A percentile compares a stretch with the other conserved stretches of the same genome.
Conservation (phyloP, 2,797 vertebrate genomes). For the Denticeps clupeoides region DNA sequence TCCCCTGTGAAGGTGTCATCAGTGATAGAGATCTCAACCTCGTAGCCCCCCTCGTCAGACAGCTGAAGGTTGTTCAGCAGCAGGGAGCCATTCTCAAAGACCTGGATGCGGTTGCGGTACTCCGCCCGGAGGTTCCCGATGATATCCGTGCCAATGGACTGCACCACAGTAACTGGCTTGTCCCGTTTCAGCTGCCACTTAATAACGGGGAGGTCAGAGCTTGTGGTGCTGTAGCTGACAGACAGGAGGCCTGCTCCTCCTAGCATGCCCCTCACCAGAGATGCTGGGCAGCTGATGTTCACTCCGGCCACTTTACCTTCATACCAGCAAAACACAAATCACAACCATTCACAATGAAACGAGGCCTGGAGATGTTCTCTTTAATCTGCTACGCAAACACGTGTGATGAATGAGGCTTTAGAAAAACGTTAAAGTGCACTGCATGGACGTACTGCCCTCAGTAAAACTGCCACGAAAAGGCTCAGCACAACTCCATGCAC, state of each 20-base stretch:
- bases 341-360: background rate
- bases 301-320: constrained; percentile 70
- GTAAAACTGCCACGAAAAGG: no score
- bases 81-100: constrained; percentile 86
- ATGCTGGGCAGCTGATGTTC: constrained; percentile 81
- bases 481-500: no score
- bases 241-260: constrained; percentile 81
- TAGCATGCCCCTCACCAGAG: constrained; percentile 73
- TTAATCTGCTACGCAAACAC: no score
- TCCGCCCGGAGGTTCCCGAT: constrained; percentile 87
- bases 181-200: constrained; percentile 92
- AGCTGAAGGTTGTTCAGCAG: constrained; percentile 80
- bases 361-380: no score
- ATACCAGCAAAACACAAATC: constrained; percentile 8
- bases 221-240: constrained; percentile 84
- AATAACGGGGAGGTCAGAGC: constrained; percentile 81
- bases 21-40: constrained; percentile 95
- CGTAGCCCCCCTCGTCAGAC: constrained; percentile 81
- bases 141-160: constrained; percentile 85
- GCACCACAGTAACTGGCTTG: constrained; percentile 84
- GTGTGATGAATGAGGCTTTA: no score
- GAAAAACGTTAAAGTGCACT: no score
- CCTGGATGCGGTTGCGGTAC: constrained; percentile 79
- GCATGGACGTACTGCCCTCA: no score
- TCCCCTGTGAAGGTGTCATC: constrained; percentile 93